Evolutionary conservation across 1,140 invertebrate species (phyloP).

Genomic region (Apolygus lucorum): DNA sequence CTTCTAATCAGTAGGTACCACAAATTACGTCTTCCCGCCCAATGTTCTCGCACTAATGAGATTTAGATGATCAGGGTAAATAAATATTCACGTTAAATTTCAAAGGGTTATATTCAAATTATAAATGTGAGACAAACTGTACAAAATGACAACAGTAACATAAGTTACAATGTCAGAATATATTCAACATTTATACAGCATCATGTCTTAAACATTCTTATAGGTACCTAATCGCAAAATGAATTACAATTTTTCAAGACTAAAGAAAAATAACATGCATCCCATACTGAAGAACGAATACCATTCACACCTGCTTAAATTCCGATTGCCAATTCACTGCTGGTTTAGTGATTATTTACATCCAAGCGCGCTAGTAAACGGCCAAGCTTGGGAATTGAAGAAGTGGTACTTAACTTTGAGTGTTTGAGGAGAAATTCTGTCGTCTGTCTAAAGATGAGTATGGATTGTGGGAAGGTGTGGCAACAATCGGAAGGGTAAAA

Average conservation of each 20-base stretch:
- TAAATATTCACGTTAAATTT: not conserved
- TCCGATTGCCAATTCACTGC: not conserved
- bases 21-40: too few species aligned
- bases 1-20: too few species aligned
- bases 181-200: conserved; percentile 21
- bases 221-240: not conserved
- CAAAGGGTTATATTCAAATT: conserved; percentile 23
- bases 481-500: too few species aligned
- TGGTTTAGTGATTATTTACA: too few species aligned
- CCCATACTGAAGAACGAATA: not conserved
- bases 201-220: conserved; percentile 10
- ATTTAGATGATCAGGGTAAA: too few species aligned
- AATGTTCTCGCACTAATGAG: too few species aligned
- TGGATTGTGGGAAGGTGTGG: too few species aligned
- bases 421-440: too few species aligned
- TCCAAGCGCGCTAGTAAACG: too few species aligned
- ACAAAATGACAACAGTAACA: conserved; percentile 23
- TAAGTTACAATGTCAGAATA: conserved; percentile 21
- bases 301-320: not conserved
- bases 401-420: too few species aligned
- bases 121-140: conserved; percentile 28
- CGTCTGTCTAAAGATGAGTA: too few species aligned
- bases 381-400: too few species aligned
- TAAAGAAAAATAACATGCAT: not conserved
- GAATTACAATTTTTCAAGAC: not conserved